Percentiles rank a stretch among this genome's conserved stretches.
phyloP scores from a whole-genome alignment of 2,113 vertebrate genomes.

The Astatotilapia flaviijosephi region DNA sequence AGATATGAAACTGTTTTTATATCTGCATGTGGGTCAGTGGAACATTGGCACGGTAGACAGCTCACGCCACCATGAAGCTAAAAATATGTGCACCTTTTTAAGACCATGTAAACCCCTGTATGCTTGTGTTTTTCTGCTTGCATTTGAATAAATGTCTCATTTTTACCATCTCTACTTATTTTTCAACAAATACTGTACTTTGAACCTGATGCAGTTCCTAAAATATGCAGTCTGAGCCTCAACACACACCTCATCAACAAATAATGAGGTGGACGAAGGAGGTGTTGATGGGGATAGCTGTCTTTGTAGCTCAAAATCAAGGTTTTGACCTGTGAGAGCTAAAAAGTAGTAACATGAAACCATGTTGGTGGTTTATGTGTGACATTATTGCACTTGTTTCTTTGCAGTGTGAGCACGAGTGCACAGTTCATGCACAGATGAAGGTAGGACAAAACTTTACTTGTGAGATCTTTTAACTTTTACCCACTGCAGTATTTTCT shows the following conservation, averaged over 20 bases:
- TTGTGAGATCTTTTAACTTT: neutral
- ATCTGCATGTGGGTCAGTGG: constrained; percentile 21
- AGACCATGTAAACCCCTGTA: neutral
- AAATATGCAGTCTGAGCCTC: neutral
- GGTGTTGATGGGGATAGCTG: neutral
- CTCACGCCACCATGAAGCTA: neutral
- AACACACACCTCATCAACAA: neutral
- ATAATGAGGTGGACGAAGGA: neutral
- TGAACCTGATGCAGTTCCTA: neutral
- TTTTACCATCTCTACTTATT: neutral
- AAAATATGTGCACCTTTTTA: neutral
- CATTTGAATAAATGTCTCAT: neutral
- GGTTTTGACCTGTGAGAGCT: neutral
- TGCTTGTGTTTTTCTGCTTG: neutral
- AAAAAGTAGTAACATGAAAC: neutral
- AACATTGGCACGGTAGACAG: neutral
- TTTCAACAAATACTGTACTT: neutral
- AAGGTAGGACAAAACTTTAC: neutral
- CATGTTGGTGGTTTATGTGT: neutral
- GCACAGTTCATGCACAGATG: neutral
- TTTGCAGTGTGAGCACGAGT: neutral
- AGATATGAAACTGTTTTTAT: neutral
- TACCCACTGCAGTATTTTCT: neutral
- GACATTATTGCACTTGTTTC: neutral
- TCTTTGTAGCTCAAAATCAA: neutral